A percentile compares a stretch with the other conserved stretches of the same genome.
Conservation (phyloP, 2,113 vertebrate species). For the Ctenodactylus gundi region DNA sequence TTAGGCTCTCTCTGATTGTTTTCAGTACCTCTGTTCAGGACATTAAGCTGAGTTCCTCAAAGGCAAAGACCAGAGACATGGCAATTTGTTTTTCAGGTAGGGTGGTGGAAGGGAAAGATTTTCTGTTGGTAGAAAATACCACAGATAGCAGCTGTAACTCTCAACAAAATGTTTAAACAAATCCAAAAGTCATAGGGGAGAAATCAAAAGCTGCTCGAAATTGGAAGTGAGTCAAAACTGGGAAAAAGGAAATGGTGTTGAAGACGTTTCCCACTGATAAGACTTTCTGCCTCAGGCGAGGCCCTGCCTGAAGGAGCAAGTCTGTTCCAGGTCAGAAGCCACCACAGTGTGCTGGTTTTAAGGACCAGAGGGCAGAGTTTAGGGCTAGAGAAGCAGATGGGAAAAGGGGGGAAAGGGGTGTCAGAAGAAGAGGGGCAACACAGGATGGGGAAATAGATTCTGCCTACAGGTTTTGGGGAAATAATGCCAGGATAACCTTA, state of each 20-base stretch:
- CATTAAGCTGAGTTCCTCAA: neutral
- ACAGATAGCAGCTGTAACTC: neutral
- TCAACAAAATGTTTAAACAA: neutral
- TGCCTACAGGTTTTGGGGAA: too few species aligned
- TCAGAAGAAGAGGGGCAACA: neutral
- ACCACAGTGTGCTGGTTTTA: neutral
- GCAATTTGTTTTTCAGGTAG: neutral
- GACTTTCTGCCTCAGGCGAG: neutral
- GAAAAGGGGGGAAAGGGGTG: neutral
- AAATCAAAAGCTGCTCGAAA: neutral
- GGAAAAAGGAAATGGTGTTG: neutral
- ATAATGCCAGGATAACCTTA: neutral
- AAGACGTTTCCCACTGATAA: neutral
- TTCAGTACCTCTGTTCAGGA: neutral
- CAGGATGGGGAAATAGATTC: accelerated
- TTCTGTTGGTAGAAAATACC: neutral
- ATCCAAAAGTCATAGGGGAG: neutral
- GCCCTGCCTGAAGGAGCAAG: neutral
- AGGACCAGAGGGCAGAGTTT: neutral
- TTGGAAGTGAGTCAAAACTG: neutral
- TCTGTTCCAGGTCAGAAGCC: neutral
- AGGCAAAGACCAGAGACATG: neutral
- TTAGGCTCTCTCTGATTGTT: neutral
- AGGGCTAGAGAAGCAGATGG: neutral
- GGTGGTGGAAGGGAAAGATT: neutral